These are phyloP conservation scores for Saturnia japonica DNA, from an alignment of 2,888 invertebrate genomes.

Conservation along the genomic window DNA sequence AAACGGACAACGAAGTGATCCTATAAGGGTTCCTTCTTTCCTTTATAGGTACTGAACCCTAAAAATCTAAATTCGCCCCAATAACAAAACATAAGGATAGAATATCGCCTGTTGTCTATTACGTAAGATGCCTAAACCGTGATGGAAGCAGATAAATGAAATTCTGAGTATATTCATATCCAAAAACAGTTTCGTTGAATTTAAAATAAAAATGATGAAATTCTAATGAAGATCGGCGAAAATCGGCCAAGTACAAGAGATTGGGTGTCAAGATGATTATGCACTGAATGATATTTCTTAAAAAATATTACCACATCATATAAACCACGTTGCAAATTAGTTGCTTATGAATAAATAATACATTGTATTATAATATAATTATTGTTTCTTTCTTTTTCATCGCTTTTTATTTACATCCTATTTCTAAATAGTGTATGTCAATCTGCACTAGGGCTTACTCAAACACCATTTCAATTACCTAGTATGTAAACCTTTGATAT, in stretches of 20 bases:
- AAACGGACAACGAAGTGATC: too few relatives aligned
- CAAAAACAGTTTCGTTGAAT: slow-evolving; percentile 6
- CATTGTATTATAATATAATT: neutral
- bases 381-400: neutral
- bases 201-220: slow-evolving; percentile 2
- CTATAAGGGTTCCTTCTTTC: too few relatives aligned
- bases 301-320: neutral
- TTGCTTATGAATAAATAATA: too few relatives aligned
- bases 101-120: neutral
- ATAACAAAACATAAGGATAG: neutral
- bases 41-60: too few relatives aligned
- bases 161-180: slow-evolving; percentile 1
- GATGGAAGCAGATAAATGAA: slow-evolving; percentile 2
- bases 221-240: slow-evolving; percentile 8
- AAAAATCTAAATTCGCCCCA: neutral
- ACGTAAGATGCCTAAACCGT: slow-evolving; percentile 1
- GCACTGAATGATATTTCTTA: slow-evolving; percentile 3
- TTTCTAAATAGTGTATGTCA: neutral
- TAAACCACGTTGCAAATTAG: neutral
- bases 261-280: slow-evolving; percentile 3
- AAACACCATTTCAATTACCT: neutral
- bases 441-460: neutral
- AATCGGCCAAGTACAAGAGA: slow-evolving; percentile 8
- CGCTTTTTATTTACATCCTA: neutral
- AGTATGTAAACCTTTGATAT: neutral